Evolutionary conservation across 2,113 vertebrate genomes (phyloP).

Genomic region (Hippoglossus stenolepis): DNA sequence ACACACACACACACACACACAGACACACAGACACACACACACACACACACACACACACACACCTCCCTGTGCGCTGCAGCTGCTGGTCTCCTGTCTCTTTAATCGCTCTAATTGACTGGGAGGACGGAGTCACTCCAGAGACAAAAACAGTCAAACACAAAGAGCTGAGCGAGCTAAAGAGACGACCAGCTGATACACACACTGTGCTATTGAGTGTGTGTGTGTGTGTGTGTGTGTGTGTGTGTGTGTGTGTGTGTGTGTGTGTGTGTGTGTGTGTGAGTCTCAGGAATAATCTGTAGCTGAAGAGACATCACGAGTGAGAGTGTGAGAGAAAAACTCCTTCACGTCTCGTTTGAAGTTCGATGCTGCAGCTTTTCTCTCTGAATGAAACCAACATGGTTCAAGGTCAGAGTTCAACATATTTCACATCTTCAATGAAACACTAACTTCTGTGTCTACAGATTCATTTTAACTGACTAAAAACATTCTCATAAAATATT

Average conservation of each 20-base stretch:
- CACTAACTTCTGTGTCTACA: background rate
- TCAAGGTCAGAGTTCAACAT: too few relatives aligned
- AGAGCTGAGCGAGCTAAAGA: conserved; percentile 28
- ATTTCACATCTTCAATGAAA: too few relatives aligned
- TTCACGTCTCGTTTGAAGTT: too few relatives aligned
- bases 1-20: background rate
- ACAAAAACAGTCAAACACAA: conserved; percentile 34
- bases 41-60: conserved; percentile 1
- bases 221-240: conserved; percentile 1
- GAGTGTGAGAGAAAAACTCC: too few relatives aligned
- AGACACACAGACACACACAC: background rate
- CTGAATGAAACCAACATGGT: too few relatives aligned
- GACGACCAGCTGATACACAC: background rate
- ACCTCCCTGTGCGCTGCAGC: conserved; percentile 13
- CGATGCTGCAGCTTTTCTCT: too few relatives aligned
- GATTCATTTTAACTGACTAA: background rate
- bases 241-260: conserved; percentile 1
- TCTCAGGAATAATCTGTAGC: background rate
- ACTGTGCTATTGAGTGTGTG: background rate
- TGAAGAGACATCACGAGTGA: too few relatives aligned
- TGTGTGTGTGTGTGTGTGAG: background rate
- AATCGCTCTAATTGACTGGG: conserved; percentile 31
- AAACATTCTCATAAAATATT: too few relatives aligned
- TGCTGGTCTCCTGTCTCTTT: conserved; percentile 35
- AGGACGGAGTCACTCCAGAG: conserved; percentile 39